A percentile compares a stretch with the other conserved stretches of the same genome.
phyloP scores from a whole-genome alignment of 1,140 invertebrate species.

The Drosophila kepulauana region DNA sequence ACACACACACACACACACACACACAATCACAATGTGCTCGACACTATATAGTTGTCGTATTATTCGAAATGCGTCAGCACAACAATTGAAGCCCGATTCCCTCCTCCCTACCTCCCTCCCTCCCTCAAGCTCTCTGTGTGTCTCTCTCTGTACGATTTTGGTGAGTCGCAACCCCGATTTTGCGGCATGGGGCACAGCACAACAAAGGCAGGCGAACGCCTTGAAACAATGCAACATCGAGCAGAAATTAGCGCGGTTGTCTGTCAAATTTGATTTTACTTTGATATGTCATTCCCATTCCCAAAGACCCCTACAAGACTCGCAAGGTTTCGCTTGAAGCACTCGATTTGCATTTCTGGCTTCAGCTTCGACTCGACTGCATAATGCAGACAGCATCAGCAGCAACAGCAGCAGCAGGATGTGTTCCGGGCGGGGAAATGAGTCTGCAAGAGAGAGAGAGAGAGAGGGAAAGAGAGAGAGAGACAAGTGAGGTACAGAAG shows the following conservation, averaged over 20 bases:
- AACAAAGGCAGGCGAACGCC: conserved; percentile 55
- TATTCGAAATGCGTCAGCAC: conserved; percentile 64
- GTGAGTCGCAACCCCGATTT: conserved; percentile 32
- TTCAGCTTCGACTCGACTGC: conserved; percentile 27
- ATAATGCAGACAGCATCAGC: conserved; percentile 1
- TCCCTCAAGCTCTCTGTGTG: background rate
- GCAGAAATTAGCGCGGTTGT: conserved; percentile 83
- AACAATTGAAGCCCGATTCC: conserved; percentile 66
- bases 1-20: background rate
- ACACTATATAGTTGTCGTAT: conserved; percentile 33
- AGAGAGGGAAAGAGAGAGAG: no score
- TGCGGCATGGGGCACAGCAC: conserved; percentile 5
- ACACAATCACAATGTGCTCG: conserved; percentile 6
- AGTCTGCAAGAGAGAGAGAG: background rate
- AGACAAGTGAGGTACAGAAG: background rate
- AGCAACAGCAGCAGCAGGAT: background rate
- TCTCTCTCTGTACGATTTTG: background rate
- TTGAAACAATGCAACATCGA: conserved; percentile 82
- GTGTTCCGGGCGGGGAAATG: no score
- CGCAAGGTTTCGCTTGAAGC: conserved; percentile 2
- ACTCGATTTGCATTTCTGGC: conserved; percentile 67
- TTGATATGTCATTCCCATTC: conserved; percentile 64
- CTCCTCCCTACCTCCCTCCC: background rate
- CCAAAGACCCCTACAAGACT: conserved; percentile 6
- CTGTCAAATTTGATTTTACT: conserved; percentile 83